Evolutionary conservation across 2,888 invertebrate species (phyloP).

Genomic region (Teleiodes luculella): DNA sequence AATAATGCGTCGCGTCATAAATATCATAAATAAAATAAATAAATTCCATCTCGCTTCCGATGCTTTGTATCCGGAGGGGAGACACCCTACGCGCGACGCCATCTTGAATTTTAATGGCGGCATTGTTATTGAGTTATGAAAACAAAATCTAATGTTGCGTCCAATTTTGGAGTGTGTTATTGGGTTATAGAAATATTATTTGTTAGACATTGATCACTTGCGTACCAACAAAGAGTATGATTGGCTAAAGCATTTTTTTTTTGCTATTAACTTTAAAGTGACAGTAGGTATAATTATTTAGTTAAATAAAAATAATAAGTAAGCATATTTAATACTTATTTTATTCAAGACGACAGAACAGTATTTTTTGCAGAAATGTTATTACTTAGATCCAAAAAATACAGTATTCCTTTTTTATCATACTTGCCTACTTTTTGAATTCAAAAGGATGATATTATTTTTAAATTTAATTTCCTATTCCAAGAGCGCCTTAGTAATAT

Average conservation of each 20-base stretch:
- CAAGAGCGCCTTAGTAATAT: constrained; percentile 41
- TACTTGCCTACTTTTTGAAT: no score
- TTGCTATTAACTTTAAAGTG: no score
- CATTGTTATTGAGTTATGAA: constrained; percentile 34
- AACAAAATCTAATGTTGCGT: constrained; percentile 26
- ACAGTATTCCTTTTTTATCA: no score
- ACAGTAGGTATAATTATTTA: no score
- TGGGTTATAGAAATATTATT: constrained; percentile 8
- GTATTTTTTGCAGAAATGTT: no score
- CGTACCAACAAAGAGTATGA: no score
- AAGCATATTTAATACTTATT: no score
- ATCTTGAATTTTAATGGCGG: constrained; percentile 62
- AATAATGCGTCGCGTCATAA: constrained; percentile 52
- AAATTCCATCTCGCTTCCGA: constrained; percentile 58
- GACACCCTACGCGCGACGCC: constrained; percentile 58
- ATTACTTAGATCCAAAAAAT: no score
- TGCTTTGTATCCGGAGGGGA: constrained; percentile 61
- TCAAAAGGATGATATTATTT: constrained; percentile 13
- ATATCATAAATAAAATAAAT: constrained; percentile 51
- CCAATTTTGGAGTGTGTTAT: constrained; percentile 17
- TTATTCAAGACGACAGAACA: no score
- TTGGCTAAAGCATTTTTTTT: no score
- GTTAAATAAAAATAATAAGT: no score
- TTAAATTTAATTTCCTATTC: constrained; percentile 42
- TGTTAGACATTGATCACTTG: not conserved